Evolutionary conservation across 2,888 invertebrate species (phyloP), one percentile per base, ranked within the genome.

Genomic region (Nebria salina): DNA sequence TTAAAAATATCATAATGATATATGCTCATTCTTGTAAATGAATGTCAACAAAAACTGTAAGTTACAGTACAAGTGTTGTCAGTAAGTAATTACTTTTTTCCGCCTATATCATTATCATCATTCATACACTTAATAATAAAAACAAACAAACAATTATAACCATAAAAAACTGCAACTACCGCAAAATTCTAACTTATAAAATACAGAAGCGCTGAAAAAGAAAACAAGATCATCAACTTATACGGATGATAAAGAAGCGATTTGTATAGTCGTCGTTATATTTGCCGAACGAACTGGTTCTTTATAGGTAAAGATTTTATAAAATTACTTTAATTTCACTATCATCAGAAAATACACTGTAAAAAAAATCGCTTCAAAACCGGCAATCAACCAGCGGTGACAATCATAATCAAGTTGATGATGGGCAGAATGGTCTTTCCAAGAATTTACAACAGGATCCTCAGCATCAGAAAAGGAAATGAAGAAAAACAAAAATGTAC

Each of bases 281-380:
- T 54, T 54, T 54, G 54, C 54, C 54, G 54, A 54, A 54, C 54
- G 54, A 25, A 68, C 68, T n/a, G 26, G 78, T 78, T 73, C 73
- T 64, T 78, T 78, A 65, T 65, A 68, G 65, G 11, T 54, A 54
- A 54, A 54, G 72, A 77, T 72, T 64, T 72, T 72, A 77, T 77
- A 72, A 77, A 72, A 77, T 65, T 54, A 77, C 73, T 78, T 78
- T 78, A 78, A 78, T 78, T 73, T 25, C 64, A 72, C 72, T 72
- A 78, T 78, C 78, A 73, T 25, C 65, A 8, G 78, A 70, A 41
- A 77, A 77, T 77, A 54, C 26, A 25, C 20, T 72, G 77, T 42
- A 72, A 72, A 78, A 78, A 13, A 78, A 78, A 72, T 78, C 65
- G 41, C 20, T 25, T 26, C 25, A 15, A 70, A 70, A 70, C 70